phyloP scores from a whole-genome alignment of 2,888 invertebrate genomes.

The Halictus ligatus region DNA sequence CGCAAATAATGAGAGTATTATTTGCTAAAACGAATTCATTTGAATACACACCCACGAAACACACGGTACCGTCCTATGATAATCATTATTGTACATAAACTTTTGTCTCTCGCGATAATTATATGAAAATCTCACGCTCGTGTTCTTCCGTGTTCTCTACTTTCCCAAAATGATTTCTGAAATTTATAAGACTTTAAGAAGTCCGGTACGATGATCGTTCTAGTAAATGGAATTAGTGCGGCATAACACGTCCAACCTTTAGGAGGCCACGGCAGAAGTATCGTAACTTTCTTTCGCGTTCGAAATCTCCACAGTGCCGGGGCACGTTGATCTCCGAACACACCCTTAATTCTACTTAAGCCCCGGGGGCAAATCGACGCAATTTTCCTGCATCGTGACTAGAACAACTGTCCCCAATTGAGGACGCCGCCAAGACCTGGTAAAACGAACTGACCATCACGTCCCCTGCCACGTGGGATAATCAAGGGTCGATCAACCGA shows the following conservation, averaged over 20 bases:
- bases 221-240: neutral
- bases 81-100: neutral
- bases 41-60: neutral
- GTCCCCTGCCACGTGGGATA: neutral
- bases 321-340: slow-evolving; percentile 1
- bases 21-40: neutral
- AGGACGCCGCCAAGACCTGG: neutral
- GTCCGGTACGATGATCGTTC: neutral
- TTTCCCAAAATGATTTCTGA: neutral
- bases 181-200: neutral
- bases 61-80: too few species aligned
- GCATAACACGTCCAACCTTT: neutral
- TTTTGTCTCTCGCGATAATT: neutral
- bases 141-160: neutral
- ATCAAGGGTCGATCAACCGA: neutral
- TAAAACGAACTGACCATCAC: neutral
- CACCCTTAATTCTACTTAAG: slow-evolving; percentile 9
- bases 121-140: neutral
- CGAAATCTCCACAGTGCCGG: neutral
- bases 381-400: slow-evolving; percentile 11
- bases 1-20: neutral
- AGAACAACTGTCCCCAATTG: neutral
- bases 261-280: neutral
- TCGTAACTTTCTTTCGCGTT: slow-evolving; percentile 1
- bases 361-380: neutral